These are phyloP conservation scores for Kuschelorhynchus macadamiae DNA, from an alignment of 2,888 invertebrate species.

Conservation along the genomic window DNA sequence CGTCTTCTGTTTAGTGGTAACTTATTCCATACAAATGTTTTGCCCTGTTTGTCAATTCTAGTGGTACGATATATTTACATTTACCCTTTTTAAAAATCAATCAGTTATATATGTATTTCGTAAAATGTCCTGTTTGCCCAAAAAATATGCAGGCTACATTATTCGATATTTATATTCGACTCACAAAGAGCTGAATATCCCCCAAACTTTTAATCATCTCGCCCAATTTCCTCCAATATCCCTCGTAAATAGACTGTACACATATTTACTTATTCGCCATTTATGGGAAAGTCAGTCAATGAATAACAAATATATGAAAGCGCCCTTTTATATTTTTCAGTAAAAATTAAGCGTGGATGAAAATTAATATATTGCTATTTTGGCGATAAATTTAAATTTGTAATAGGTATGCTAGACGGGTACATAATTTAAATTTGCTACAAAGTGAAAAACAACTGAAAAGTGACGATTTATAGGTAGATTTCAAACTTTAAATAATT, in stretches of 20 bases:
- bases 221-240: constrained; percentile 50
- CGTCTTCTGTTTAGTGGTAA: too few relatives aligned
- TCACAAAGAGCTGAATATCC: constrained; percentile 50
- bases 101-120: too few relatives aligned
- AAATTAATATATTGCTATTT: neutral
- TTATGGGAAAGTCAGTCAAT: constrained; percentile 27
- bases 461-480: too few relatives aligned
- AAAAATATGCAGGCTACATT: neutral
- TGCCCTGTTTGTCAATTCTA: too few relatives aligned
- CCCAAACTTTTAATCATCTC: constrained; percentile 51
- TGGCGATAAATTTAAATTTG: neutral
- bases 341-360: constrained; percentile 15
- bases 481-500: too few relatives aligned
- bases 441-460: neutral
- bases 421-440: neutral
- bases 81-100: too few relatives aligned
- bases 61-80: too few relatives aligned
- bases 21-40: too few relatives aligned
- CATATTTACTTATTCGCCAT: constrained; percentile 30
- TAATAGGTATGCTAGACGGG: too few relatives aligned
- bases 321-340: constrained; percentile 6
- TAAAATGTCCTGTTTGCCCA: too few relatives aligned
- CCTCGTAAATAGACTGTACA: constrained; percentile 45
- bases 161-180: constrained; percentile 55
- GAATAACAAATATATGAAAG: constrained; percentile 15